Evolutionary conservation across 1,140 invertebrate species (phyloP), one percentile per base, ranked within the genome.

Genomic region (Latrodectus geometricus): DNA sequence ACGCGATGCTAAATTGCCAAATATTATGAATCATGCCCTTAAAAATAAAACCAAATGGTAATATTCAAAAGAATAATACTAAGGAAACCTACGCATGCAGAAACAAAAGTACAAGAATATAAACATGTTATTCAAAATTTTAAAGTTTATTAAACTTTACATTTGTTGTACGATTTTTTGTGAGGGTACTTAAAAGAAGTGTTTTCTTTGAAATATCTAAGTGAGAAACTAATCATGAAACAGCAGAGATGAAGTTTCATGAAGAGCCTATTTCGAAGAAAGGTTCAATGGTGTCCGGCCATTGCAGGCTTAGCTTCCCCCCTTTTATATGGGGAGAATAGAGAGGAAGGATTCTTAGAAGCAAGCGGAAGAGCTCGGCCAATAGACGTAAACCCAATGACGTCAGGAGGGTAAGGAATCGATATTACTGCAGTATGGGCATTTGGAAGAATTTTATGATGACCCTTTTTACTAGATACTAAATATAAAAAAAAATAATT

Each of bases 381-480:
- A 86, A 86, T 86, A 65, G 83, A 74, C 83, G 83, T 76, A 86
- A 86, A 49, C 9, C 81, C 83, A 77, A 70, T 86, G 83, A 86
- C 83, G 83, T 86, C 83, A 86, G 75, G 14, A 70, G 74, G 77
- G 83, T 76, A 77, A 73, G n/a, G 83, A 86, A 86, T 86, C 83
- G 83, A 86, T 86, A 86, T 86, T 86, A 50, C 83, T 86, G 83
- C 83, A 86, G 83, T 78, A 86, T 77, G 83, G 66, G 83, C 83
- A 54, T 74, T 86, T 86, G 61, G 75, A 78, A 78, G 77, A 70
- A 54, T 86, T 86, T 86, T 86, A 86, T 86, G 75, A 73, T 77
- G 74, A 50, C 77, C 77, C 77, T 61, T 61, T 61, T 61, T 61
- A 11, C 17, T 61, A 4, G 11, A 61, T 61, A 14, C 8, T 61